phyloP scores from a whole-genome alignment of 2,113 vertebrate species.

The Prunella himalayana region DNA sequence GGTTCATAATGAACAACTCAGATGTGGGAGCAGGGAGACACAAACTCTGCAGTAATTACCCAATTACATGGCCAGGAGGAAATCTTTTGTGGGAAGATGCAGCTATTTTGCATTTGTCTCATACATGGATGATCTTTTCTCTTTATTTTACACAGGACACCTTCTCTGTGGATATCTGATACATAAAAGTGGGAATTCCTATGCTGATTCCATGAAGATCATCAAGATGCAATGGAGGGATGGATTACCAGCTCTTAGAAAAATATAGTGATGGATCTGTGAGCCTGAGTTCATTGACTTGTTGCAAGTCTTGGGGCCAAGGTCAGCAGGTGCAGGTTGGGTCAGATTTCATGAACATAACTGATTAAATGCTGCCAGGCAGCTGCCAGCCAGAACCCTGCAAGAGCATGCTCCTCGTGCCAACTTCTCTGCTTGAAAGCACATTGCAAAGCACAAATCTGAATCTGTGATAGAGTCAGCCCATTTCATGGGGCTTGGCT shows the following conservation, averaged over 20 bases:
- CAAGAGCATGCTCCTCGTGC: background rate
- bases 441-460: background rate
- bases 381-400: background rate
- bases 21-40: background rate
- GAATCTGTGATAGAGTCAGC: background rate
- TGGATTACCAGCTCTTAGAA: background rate
- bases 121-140: background rate
- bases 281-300: background rate
- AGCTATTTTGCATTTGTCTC: background rate
- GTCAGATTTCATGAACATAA: background rate
- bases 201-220: background rate
- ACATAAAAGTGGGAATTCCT: fast-evolving
- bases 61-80: background rate
- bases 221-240: background rate
- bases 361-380: background rate
- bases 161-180: background rate
- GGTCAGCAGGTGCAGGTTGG: background rate
- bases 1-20: background rate
- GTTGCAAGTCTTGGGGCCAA: background rate
- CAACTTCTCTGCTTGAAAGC: constrained; percentile 4
- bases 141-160: background rate
- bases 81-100: background rate
- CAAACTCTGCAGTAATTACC: background rate
- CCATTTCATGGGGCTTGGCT: background rate
- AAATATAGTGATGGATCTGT: background rate